Percentiles rank a stretch among this genome's conserved stretches.
phyloP scores from a whole-genome alignment of 2,797 vertebrate genomes.

The Microcaecilia unicolor region DNA sequence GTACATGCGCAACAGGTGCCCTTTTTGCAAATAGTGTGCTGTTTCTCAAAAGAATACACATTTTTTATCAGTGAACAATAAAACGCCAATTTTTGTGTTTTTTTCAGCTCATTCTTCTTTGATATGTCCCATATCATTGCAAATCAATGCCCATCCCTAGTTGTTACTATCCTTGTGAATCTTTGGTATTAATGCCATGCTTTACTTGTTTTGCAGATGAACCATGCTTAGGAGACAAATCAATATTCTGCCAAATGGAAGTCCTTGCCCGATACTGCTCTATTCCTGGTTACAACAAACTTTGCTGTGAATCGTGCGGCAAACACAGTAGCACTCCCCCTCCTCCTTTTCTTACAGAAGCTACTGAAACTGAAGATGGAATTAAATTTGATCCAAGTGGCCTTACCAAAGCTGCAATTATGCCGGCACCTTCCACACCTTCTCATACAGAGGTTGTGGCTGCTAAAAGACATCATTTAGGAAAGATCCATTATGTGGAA shows the following conservation, averaged over 20 bases:
- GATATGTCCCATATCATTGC: no score
- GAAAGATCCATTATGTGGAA: slow-evolving; percentile 1
- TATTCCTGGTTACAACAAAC: slow-evolving; percentile 86
- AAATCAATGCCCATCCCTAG: no score
- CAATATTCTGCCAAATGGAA: slow-evolving; percentile 98
- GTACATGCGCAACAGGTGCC: no score
- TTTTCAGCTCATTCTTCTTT: no score
- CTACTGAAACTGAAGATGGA: slow-evolving; percentile 51
- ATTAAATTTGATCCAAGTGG: slow-evolving; percentile 42
- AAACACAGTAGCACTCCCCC: slow-evolving; percentile 55
- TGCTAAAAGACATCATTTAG: slow-evolving; percentile 19
- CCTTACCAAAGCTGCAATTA: slow-evolving; percentile 44
- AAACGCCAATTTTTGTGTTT: no score
- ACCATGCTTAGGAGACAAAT: slow-evolving; percentile 84
- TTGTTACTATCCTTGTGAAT: no score
- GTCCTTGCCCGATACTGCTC: slow-evolving; percentile 91
- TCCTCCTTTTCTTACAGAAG: slow-evolving; percentile 43
- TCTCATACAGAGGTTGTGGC: slow-evolving; percentile 8
- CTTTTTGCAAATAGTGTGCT: no score
- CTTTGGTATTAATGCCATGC: background rate
- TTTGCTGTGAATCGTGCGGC: slow-evolving; percentile 87
- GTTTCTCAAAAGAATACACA: no score
- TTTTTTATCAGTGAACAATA: no score
- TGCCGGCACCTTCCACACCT: slow-evolving; percentile 28
- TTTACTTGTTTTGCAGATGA: slow-evolving; percentile 65